Evolutionary conservation across 2,113 vertebrate species (phyloP).

Genomic region (Protomyctophum bolini): DNA sequence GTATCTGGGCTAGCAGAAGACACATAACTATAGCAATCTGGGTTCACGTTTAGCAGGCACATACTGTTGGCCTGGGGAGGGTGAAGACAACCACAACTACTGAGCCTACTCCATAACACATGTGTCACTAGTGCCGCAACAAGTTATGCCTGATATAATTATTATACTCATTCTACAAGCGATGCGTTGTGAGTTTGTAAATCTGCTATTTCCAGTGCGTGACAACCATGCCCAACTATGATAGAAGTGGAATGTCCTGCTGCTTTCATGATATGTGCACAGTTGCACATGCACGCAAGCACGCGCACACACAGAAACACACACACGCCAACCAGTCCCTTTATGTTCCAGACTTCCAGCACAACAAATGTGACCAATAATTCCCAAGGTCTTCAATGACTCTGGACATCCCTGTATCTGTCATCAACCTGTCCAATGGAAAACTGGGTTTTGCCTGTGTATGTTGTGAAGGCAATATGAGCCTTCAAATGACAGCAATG

Average conservation of each 20-base stretch:
- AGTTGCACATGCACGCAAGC: slow-evolving; percentile 25
- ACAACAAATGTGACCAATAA: slow-evolving; percentile 47
- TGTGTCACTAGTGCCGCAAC: too few relatives aligned
- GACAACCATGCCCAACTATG: slow-evolving; percentile 15
- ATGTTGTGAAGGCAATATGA: slow-evolving; percentile 31
- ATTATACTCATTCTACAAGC: too few relatives aligned
- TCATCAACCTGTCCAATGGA: slow-evolving; percentile 25
- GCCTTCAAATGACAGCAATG: slow-evolving; percentile 21
- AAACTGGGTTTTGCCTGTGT: slow-evolving; percentile 54
- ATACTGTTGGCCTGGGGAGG: too few relatives aligned
- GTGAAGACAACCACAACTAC: too few relatives aligned
- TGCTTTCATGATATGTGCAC: slow-evolving; percentile 41
- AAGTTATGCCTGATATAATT: too few relatives aligned
- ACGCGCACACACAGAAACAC: not conserved
- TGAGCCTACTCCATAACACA: too few relatives aligned
- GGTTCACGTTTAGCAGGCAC: too few relatives aligned
- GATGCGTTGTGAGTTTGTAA: too few relatives aligned
- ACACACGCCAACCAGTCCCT: slow-evolving; percentile 22
- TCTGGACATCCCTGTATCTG: slow-evolving; percentile 25
- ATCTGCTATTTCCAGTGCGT: too few relatives aligned
- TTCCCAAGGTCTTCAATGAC: slow-evolving; percentile 26
- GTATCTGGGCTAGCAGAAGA: too few relatives aligned
- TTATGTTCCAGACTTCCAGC: slow-evolving; percentile 42
- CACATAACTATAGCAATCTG: too few relatives aligned
- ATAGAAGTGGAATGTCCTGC: slow-evolving; percentile 62